These are phyloP conservation scores for Iguana delicatissima DNA, from an alignment of 2,797 vertebrate genomes.

Conservation along the genomic window DNA sequence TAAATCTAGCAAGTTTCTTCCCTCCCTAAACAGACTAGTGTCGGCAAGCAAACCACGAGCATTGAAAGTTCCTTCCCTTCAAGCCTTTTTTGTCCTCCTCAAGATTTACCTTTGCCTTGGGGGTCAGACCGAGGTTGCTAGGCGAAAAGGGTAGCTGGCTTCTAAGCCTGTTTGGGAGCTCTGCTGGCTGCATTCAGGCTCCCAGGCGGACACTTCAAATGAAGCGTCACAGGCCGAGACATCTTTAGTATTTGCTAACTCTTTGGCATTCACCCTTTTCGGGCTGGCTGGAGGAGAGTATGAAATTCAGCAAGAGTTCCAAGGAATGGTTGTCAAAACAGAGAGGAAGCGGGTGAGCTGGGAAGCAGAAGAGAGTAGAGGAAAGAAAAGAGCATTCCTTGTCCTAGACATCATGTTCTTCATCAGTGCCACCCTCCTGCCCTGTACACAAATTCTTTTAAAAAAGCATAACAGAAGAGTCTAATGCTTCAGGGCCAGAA, in stretches of 20 bases:
- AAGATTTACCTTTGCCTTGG: conserved; percentile 27
- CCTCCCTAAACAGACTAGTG: background rate
- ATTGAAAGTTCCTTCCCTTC: background rate
- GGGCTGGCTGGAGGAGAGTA: background rate
- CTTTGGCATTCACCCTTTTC: conserved; percentile 6
- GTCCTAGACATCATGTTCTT: background rate
- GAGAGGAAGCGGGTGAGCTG: background rate
- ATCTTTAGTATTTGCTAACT: background rate
- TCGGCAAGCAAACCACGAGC: background rate
- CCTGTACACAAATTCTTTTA: background rate
- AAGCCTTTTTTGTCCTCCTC: background rate
- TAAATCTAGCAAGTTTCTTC: background rate
- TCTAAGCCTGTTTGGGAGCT: conserved; percentile 11
- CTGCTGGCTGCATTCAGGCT: background rate
- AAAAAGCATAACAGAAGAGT: background rate
- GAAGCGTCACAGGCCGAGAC: conserved; percentile 5
- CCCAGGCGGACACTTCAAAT: conserved; percentile 28
- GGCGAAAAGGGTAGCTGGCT: background rate
- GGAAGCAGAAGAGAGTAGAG: background rate
- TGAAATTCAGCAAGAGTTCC: background rate
- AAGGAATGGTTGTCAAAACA: background rate
- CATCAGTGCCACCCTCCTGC: background rate
- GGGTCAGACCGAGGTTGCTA: conserved; percentile 32
- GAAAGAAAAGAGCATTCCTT: conserved; percentile 6
- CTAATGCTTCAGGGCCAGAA: background rate